Percentiles rank a stretch among this genome's conserved stretches.
These are phyloP conservation scores for Alcedo atthis DNA, from an alignment of 2,797 vertebrate species.

Conservation along the genomic window DNA sequence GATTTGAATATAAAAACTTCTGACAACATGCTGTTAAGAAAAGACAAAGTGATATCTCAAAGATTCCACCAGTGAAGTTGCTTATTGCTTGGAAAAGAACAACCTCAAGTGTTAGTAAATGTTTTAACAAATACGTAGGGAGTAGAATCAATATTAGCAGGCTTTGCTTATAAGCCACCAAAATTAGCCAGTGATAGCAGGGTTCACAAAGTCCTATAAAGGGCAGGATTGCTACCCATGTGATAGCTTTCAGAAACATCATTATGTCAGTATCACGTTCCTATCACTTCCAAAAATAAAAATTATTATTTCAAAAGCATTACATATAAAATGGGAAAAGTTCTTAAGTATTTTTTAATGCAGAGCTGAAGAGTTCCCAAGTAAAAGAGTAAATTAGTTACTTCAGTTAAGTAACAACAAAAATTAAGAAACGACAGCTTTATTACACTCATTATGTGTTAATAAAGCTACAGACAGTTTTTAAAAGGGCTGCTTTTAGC, in stretches of 20 bases:
- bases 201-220: background rate
- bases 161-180: background rate
- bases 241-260: background rate
- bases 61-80: background rate
- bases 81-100: background rate
- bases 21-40: background rate
- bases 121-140: background rate
- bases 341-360: background rate
- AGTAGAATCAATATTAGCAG: background rate
- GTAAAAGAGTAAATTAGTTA: slow-evolving; percentile 4
- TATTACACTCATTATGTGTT: background rate
- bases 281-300: background rate
- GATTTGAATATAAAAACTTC: background rate
- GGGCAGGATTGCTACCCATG: background rate
- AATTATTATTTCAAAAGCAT: background rate
- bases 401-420: background rate
- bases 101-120: background rate
- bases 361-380: background rate
- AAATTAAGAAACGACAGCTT: slow-evolving; percentile 25
- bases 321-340: background rate
- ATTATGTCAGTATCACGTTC: background rate
- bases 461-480: background rate
- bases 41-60: background rate
- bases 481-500: background rate
- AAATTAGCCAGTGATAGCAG: background rate